Percentiles rank a stretch among this genome's conserved stretches.
Conservation (phyloP, 2,888 invertebrate genomes). For the Argyra leucocephala region DNA sequence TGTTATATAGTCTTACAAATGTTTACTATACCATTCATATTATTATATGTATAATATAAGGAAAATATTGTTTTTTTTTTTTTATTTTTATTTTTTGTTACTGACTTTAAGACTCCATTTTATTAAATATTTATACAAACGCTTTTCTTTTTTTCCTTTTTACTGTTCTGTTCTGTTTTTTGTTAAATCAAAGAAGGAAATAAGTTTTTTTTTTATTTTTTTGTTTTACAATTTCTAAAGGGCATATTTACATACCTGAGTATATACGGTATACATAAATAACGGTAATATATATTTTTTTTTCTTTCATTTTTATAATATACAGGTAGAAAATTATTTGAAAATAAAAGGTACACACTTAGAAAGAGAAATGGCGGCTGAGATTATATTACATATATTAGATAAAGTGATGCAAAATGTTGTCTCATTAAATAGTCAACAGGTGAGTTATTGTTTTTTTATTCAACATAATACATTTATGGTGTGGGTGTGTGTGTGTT, state of each 20-base stretch:
- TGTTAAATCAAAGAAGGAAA: no score
- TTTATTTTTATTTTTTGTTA: not conserved
- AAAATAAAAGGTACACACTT: conserved; percentile 41
- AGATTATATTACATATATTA: conserved; percentile 52
- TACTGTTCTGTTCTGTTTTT: no score
- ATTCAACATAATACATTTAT: not conserved
- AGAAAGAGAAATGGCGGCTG: conserved; percentile 48
- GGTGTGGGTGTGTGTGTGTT: no score
- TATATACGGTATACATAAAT: no score
- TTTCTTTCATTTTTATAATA: conserved; percentile 15
- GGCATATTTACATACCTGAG: no score
- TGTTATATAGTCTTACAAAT: no score
- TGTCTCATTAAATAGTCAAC: conserved; percentile 60
- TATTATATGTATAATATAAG: no score
- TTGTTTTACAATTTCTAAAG: not conserved
- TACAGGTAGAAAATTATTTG: conserved; percentile 42
- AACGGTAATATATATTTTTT: conserved; percentile 7
- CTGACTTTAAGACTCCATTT: not conserved
- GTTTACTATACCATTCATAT: no score
- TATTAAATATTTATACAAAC: not conserved
- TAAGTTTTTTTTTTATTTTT: not conserved
- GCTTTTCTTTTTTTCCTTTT: no score
- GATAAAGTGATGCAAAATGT: conserved; percentile 57
- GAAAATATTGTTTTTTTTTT: not conserved
- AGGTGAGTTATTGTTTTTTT: conserved; percentile 47